Percentiles rank a stretch among this genome's conserved stretches.
Evolutionary conservation across 1,140 invertebrate genomes (phyloP).

Genomic region (Paralvinella palmiformis): DNA sequence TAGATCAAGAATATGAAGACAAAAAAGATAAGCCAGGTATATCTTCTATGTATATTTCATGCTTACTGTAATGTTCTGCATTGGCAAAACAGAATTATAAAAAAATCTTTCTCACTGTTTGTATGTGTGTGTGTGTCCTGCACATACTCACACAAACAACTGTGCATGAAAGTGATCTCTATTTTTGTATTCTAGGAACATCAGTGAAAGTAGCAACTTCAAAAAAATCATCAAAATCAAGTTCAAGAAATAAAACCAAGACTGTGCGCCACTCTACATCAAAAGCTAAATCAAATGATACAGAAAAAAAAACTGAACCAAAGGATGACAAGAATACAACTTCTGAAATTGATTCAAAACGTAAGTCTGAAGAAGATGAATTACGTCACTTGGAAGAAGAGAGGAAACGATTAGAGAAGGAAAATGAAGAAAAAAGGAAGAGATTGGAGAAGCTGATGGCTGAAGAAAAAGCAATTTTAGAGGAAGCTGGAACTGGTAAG

Average conservation of each 20-base stretch:
- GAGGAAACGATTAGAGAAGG: constrained; percentile 10
- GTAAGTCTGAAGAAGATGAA: background rate
- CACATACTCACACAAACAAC: constrained; percentile 2
- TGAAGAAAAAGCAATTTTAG: constrained; percentile 10
- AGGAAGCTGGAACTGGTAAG: background rate
- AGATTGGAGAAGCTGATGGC: constrained; percentile 16
- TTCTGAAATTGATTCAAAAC: background rate
- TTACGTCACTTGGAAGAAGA: constrained; percentile 15
- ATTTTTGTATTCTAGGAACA: background rate
- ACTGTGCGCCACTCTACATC: background rate
- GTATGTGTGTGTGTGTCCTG: constrained; percentile 11
- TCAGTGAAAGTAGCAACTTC: background rate
- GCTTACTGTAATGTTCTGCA: background rate
- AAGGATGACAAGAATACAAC: background rate
- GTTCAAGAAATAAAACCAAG: background rate
- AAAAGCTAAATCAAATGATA: background rate
- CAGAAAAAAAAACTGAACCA: background rate
- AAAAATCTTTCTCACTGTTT: constrained; percentile 16
- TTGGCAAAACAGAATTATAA: constrained; percentile 21
- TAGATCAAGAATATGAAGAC: constrained; percentile 23
- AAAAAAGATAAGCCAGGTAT: constrained; percentile 13
- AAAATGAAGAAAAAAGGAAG: constrained; percentile 17
- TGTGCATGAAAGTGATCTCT: background rate
- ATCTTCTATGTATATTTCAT: background rate
- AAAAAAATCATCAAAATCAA: background rate